Percentiles rank a stretch among this genome's conserved stretches.
phyloP scores from a whole-genome alignment of 2,888 invertebrate species.

The Boloria selene region DNA sequence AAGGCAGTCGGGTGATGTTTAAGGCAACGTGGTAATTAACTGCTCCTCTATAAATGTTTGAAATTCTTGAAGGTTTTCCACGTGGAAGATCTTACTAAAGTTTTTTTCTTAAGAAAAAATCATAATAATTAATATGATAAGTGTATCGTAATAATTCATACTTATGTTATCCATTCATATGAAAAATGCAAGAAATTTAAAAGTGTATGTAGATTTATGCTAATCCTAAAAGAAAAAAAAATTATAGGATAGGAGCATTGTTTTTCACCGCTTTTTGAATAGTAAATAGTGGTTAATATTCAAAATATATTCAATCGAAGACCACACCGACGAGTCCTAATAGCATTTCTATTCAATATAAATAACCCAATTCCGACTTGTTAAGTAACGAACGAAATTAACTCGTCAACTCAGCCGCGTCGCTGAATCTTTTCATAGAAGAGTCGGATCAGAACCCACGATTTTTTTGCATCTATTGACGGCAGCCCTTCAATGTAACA shows the following conservation, averaged over 20 bases:
- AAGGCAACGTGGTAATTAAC: too few species aligned
- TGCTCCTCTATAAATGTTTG: too few species aligned
- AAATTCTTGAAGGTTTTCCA: too few species aligned
- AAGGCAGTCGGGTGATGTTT: too few species aligned
- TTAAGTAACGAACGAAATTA: conserved; percentile 45
- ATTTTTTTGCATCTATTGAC: conserved; percentile 54
- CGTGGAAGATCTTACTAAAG: too few species aligned
- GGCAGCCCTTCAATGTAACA: conserved; percentile 66
- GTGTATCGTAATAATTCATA: too few species aligned
- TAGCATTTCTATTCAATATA: conserved; percentile 34
- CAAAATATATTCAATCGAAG: conserved; percentile 12
- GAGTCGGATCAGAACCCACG: conserved; percentile 54
- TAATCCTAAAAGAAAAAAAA: background rate
- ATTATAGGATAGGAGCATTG: background rate
- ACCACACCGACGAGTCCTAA: conserved; percentile 36
- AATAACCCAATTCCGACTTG: conserved; percentile 39
- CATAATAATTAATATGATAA: too few species aligned
- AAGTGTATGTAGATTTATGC: too few species aligned
- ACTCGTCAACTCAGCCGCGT: conserved; percentile 47
- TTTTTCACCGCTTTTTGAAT: conserved; percentile 9
- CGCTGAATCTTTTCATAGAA: conserved; percentile 58
- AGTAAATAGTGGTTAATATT: conserved; percentile 1
- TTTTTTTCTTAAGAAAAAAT: too few species aligned
- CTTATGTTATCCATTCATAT: too few species aligned
- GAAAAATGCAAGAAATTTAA: too few species aligned